These are phyloP conservation scores for Phengaris arion DNA, from an alignment of 2,888 invertebrate genomes.

Conservation along the genomic window DNA sequence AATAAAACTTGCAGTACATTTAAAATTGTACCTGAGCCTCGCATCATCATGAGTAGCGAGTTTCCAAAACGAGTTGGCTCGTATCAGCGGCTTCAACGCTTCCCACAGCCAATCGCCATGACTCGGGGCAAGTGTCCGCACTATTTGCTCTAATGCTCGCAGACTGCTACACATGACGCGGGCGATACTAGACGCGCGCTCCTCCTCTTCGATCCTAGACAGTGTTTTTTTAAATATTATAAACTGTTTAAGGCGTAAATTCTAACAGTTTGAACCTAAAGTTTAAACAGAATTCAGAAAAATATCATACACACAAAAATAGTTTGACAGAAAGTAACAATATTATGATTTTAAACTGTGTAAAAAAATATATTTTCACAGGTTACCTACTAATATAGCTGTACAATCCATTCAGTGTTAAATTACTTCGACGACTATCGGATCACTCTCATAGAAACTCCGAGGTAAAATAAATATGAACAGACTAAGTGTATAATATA, in stretches of 20 bases:
- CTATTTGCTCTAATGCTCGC: constrained; percentile 48
- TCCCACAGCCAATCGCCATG: constrained; percentile 79
- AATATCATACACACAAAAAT: too few relatives aligned
- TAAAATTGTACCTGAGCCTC: constrained; percentile 45
- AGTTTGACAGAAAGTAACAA: too few relatives aligned
- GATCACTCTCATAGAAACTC: too few relatives aligned
- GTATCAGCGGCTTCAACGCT: constrained; percentile 76
- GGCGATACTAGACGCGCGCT: constrained; percentile 44
- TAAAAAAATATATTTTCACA: too few relatives aligned
- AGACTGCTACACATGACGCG: constrained; percentile 49
- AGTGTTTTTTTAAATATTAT: not conserved
- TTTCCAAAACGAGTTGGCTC: constrained; percentile 85
- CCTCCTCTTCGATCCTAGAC: constrained; percentile 51
- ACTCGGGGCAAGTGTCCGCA: constrained; percentile 47
- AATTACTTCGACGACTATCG: not conserved
- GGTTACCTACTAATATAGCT: too few relatives aligned
- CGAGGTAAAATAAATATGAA: not conserved
- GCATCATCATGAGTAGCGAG: constrained; percentile 76
- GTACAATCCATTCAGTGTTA: too few relatives aligned
- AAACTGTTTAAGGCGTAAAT: not conserved
- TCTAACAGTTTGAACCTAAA: too few relatives aligned
- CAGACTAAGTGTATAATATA: too few relatives aligned
- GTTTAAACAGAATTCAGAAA: too few relatives aligned
- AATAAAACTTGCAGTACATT: not conserved
- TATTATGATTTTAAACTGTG: too few relatives aligned